Percentiles rank a stretch among this genome's conserved stretches.
Conservation (phyloP, 2,888 invertebrate species). For the Dione juno region DNA sequence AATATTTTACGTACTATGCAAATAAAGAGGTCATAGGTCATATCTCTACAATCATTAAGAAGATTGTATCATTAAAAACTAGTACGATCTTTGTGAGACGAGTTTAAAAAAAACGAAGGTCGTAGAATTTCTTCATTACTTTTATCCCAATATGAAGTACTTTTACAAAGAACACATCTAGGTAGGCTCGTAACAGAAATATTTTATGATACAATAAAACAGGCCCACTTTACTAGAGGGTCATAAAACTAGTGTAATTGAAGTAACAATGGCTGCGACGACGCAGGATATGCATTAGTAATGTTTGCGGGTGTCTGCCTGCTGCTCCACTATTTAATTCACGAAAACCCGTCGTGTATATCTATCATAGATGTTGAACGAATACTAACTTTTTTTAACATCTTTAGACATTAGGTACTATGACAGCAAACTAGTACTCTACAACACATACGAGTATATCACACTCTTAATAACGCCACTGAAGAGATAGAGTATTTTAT, state of each 20-base stretch:
- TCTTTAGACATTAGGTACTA: too few species aligned
- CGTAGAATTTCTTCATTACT: not conserved
- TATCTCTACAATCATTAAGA: too few species aligned
- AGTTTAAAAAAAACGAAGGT: not conserved
- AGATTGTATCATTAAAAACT: too few species aligned
- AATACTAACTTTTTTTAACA: too few species aligned
- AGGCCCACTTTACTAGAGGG: constrained; percentile 23
- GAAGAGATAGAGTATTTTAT: too few species aligned
- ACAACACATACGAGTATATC: too few species aligned
- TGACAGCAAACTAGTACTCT: too few species aligned
- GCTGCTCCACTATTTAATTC: not conserved
- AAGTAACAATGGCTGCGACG: constrained; percentile 21
- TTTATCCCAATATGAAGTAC: not conserved
- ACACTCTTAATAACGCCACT: too few species aligned
- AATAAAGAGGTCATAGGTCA: not conserved
- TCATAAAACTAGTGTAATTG: constrained; percentile 27
- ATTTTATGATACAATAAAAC: constrained; percentile 35
- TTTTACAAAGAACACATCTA: constrained; percentile 13
- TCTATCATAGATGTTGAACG: too few species aligned
- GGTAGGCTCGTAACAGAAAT: constrained; percentile 32
- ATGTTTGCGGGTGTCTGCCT: constrained; percentile 1
- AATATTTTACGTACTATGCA: too few species aligned
- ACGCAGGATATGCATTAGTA: constrained; percentile 32
- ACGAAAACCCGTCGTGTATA: not conserved
- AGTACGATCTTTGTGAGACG: too few species aligned